These are phyloP conservation scores for Eulithis testata DNA, from an alignment of 2,888 invertebrate genomes.

Conservation along the genomic window DNA sequence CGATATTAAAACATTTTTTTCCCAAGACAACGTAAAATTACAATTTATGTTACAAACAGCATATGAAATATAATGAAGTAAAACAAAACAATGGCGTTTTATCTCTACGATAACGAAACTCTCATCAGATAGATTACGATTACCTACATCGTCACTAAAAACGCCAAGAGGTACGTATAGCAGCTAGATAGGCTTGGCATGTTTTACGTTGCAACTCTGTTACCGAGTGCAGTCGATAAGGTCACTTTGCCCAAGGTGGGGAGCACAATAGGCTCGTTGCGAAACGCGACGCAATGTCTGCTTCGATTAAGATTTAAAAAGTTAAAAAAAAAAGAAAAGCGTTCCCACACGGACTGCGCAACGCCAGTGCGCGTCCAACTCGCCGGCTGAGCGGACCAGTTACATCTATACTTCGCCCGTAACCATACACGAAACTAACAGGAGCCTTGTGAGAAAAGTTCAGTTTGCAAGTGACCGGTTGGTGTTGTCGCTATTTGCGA, in stretches of 20 bases:
- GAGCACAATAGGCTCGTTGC: constrained; percentile 62
- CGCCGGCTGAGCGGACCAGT: constrained; percentile 59
- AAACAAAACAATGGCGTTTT: neutral
- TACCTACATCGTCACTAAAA: constrained; percentile 3
- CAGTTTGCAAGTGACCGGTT: constrained; percentile 38
- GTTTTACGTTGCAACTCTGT: constrained; percentile 58
- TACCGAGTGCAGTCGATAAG: constrained; percentile 78
- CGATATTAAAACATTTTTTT: no score
- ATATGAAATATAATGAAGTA: neutral
- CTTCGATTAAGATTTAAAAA: constrained; percentile 54
- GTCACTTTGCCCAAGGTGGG: constrained; percentile 72
- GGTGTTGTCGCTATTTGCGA: constrained; percentile 34
- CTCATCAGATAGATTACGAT: constrained; percentile 13
- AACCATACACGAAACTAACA: constrained; percentile 36
- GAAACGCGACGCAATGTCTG: constrained; percentile 49
- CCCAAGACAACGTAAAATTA: no score
- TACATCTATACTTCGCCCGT: neutral
- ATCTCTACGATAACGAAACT: neutral
- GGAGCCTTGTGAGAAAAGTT: constrained; percentile 48
- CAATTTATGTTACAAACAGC: neutral
- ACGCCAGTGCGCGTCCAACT: constrained; percentile 65
- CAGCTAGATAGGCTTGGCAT: constrained; percentile 10
- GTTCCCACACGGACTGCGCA: constrained; percentile 53
- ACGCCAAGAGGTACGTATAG: neutral
- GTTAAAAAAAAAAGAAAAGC: constrained; percentile 62